Conservation (phyloP, 2,888 invertebrate species). For the Eretmocerus hayati region DNA sequence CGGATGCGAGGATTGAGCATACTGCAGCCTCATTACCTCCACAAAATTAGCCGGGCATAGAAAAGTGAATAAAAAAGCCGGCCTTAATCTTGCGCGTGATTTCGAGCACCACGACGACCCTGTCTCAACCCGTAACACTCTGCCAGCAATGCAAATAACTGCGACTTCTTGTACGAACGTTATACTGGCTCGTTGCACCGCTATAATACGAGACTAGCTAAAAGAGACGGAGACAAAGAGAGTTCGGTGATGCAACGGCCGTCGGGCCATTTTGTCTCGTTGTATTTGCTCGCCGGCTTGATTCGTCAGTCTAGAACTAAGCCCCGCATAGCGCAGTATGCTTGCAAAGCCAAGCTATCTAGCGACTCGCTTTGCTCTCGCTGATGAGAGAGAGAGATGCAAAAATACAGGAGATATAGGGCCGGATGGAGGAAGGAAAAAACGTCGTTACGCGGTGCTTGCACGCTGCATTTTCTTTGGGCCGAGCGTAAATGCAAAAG, state of each 20-base stretch:
- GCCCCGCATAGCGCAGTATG: too few species aligned
- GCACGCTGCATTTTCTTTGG: neutral
- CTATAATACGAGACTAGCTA: too few species aligned
- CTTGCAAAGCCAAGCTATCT: too few species aligned
- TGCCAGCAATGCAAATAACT: too few species aligned
- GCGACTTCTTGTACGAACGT: too few species aligned
- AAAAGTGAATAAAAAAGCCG: neutral
- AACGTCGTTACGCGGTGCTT: neutral
- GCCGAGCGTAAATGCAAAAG: too few species aligned
- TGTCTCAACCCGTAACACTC: conserved; percentile 5
- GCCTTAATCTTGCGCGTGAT: conserved; percentile 10
- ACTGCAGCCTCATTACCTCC: too few species aligned
- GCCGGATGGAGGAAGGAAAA: neutral
- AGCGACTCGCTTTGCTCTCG: too few species aligned
- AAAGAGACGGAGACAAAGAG: too few species aligned
- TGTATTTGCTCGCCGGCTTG: conserved; percentile 1
- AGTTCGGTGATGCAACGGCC: too few species aligned
- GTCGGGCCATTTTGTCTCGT: conserved; percentile 2
- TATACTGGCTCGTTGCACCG: too few species aligned
- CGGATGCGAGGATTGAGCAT: neutral
- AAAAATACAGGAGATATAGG: conserved; percentile 15
- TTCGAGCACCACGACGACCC: conserved; percentile 2
- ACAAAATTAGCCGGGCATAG: neutral
- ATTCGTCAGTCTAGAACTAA: neutral
- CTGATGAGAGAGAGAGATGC: too few species aligned